phyloP scores from a whole-genome alignment of 1,140 invertebrate genomes.

The Trichoplusia ni region DNA sequence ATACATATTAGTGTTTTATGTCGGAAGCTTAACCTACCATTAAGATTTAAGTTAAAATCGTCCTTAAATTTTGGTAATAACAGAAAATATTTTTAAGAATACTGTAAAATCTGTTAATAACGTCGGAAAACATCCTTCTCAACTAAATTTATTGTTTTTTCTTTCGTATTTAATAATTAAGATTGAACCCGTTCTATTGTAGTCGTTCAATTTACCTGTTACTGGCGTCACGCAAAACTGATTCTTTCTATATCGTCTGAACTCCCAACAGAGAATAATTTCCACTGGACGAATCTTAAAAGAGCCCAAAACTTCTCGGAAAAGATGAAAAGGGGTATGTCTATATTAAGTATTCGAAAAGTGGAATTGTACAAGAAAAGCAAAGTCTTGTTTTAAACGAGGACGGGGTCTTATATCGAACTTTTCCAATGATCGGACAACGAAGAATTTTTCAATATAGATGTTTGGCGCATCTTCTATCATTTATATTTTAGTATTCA shows the following conservation, averaged over 20 bases:
- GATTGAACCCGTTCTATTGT: constrained; percentile 12
- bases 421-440: constrained; percentile 63
- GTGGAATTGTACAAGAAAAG: constrained; percentile 73
- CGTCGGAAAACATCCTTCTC: no score
- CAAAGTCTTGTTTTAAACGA: constrained; percentile 74
- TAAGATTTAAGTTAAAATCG: no score
- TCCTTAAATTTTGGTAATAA: no score
- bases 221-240: constrained; percentile 14
- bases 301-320: constrained; percentile 58
- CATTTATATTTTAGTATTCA: constrained; percentile 61
- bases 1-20: constrained; percentile 23
- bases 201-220: constrained; percentile 33
- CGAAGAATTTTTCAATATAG: constrained; percentile 70
- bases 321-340: constrained; percentile 68
- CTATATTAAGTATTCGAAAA: constrained; percentile 72
- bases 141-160: no score
- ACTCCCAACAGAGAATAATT: constrained; percentile 50
- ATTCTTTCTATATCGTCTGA: constrained; percentile 5
- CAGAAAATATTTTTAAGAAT: no score
- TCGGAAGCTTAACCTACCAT: no score
- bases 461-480: constrained; percentile 62
- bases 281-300: constrained; percentile 59
- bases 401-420: constrained; percentile 64
- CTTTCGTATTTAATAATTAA: constrained; percentile 6
- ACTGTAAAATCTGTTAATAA: no score